A percentile compares a stretch with the other conserved stretches of the same genome.
Evolutionary conservation across 2,797 vertebrate genomes (phyloP).

Genomic region (Ataeniobius toweri): DNA sequence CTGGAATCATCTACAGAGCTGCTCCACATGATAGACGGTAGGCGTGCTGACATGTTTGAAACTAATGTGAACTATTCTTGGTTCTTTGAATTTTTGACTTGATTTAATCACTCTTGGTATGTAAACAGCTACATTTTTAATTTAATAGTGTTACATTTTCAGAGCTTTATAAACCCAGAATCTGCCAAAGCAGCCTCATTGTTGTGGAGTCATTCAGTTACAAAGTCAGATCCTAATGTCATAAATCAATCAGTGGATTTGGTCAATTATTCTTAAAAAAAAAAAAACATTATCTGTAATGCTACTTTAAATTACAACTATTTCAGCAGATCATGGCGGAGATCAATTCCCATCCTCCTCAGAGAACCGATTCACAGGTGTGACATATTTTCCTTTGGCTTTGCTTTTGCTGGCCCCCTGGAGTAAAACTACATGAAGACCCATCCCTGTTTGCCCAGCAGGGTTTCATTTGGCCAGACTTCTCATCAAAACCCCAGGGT

Average conservation of each 20-base stretch:
- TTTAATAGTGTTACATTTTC: too few relatives aligned
- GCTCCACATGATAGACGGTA: constrained; percentile 50
- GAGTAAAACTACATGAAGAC: constrained; percentile 23
- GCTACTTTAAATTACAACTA: constrained; percentile 14
- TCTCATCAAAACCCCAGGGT: constrained; percentile 52
- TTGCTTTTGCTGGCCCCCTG: constrained; percentile 9
- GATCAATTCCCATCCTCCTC: constrained; percentile 13
- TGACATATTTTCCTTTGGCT: background rate
- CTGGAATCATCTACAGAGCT: constrained; percentile 17
- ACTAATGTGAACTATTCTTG: constrained; percentile 4
- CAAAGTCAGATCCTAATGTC: background rate
- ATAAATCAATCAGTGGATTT: background rate
- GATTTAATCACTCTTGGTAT: background rate
- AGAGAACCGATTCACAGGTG: constrained; percentile 12
- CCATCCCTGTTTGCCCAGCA: constrained; percentile 50
- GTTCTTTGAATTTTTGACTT: background rate
- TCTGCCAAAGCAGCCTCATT: background rate
- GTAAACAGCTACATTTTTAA: background rate
- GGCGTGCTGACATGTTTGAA: constrained; percentile 29
- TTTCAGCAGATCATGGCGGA: constrained; percentile 8
- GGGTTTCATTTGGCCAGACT: constrained; percentile 65
- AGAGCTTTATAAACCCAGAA: background rate
- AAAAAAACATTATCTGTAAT: background rate
- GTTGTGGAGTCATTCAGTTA: background rate
- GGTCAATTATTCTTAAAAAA: background rate